Evolutionary conservation across 1,140 invertebrate species (phyloP).

Genomic region (Drosophila watanabei): DNA sequence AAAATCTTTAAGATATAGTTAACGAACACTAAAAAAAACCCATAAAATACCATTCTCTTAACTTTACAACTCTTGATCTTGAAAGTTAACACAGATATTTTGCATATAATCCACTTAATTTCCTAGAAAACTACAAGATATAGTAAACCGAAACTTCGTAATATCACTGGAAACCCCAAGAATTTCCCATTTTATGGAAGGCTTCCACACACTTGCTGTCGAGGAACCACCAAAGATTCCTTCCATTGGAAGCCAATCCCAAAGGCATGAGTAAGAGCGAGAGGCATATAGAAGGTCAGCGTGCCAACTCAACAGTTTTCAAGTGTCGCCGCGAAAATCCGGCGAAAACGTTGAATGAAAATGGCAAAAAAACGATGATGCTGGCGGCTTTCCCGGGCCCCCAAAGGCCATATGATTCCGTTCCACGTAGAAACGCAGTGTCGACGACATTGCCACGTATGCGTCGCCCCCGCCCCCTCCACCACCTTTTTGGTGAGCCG

Average conservation of each 20-base stretch:
- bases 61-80: neutral
- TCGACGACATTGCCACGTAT: conserved; percentile 36
- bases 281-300: conserved; percentile 10
- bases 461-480: conserved; percentile 24
- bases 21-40: neutral
- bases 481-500: neutral
- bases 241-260: neutral
- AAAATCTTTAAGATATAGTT: neutral
- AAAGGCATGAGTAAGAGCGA: conserved; percentile 46
- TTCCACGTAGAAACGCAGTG: conserved; percentile 24
- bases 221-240: neutral
- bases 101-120: neutral
- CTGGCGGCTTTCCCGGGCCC: neutral
- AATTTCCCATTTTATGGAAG: neutral
- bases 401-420: neutral
- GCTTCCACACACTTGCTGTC: neutral
- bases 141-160: neutral
- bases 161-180: neutral
- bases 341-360: conserved; percentile 30
- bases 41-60: no score
- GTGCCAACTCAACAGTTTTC: conserved; percentile 77
- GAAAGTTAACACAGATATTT: neutral
- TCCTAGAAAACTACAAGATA: neutral
- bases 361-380: neutral
- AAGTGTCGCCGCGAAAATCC: conserved; percentile 1